Evolutionary conservation across 2,797 vertebrate genomes (phyloP).

Genomic region (Sebastiscus albofasciatus): DNA sequence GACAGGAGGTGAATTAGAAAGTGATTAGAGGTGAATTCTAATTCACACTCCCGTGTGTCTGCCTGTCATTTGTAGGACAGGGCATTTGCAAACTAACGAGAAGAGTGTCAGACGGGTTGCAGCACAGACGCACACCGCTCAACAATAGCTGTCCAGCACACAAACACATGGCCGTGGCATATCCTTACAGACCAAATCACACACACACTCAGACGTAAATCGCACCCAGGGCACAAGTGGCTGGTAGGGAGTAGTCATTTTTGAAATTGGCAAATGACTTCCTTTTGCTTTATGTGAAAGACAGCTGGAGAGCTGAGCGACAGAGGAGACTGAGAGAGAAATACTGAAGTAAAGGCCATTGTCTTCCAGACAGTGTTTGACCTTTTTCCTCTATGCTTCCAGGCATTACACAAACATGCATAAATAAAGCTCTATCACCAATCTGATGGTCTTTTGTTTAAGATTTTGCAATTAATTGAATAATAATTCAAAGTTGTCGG

Average conservation of each 20-base stretch:
- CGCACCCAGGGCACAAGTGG: background rate
- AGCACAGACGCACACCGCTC: slow-evolving; percentile 15
- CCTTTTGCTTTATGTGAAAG: background rate
- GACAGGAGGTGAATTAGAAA: slow-evolving; percentile 75
- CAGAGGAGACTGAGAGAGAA: slow-evolving; percentile 11
- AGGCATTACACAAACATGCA: slow-evolving; percentile 25
- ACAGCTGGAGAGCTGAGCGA: background rate
- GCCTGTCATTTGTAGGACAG: slow-evolving; percentile 68
- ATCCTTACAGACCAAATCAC: slow-evolving; percentile 13
- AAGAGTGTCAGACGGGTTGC: slow-evolving; percentile 46
- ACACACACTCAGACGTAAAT: background rate
- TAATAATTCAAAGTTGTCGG: background rate
- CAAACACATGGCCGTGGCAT: slow-evolving; percentile 1
- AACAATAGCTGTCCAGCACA: slow-evolving; percentile 6
- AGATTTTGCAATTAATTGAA: background rate
- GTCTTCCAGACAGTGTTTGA: slow-evolving; percentile 56
- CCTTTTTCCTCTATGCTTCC: slow-evolving; percentile 53
- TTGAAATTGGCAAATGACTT: background rate
- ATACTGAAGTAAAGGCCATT: slow-evolving; percentile 46
- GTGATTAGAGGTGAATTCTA: slow-evolving; percentile 77
- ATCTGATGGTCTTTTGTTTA: background rate
- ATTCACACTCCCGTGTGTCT: slow-evolving; percentile 72
- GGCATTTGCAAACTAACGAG: slow-evolving; percentile 66
- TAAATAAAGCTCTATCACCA: slow-evolving; percentile 6
- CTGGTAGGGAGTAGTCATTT: background rate